Evolutionary conservation across 2,888 invertebrate species (phyloP).

Genomic region (Halictus quadricinctus): DNA sequence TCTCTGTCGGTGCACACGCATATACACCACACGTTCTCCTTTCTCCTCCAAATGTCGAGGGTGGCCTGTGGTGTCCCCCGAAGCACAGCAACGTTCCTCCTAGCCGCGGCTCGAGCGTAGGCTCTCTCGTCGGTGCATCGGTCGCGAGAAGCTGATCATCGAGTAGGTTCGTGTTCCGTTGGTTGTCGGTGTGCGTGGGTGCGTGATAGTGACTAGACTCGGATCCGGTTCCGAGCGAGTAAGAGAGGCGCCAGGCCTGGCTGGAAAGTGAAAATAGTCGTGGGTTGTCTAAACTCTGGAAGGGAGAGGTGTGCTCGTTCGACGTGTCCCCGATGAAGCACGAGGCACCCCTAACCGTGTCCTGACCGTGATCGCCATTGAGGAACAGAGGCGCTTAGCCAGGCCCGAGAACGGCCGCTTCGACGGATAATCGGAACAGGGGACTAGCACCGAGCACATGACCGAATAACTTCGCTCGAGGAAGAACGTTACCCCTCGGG

Average conservation of each 20-base stretch:
- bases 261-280: not conserved
- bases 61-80: slow-evolving; percentile 16
- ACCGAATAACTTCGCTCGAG: slow-evolving; percentile 26
- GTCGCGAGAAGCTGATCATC: slow-evolving; percentile 25
- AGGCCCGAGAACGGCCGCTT: not conserved
- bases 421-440: not conserved
- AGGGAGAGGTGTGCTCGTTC: not conserved
- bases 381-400: slow-evolving; percentile 21
- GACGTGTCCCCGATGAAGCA: not conserved
- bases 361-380: slow-evolving; percentile 54
- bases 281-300: not conserved
- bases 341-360: slow-evolving; percentile 8
- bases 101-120: not conserved
- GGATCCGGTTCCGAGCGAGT: not conserved
- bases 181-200: not conserved
- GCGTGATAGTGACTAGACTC: not conserved
- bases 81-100: slow-evolving; percentile 12
- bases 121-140: slow-evolving; percentile 5
- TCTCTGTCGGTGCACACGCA: not conserved
- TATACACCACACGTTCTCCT: not conserved
- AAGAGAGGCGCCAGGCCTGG: not conserved
- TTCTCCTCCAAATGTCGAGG: slow-evolving; percentile 35
- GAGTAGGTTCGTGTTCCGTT: not conserved
- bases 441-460: not conserved
- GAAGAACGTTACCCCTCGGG: not conserved